A percentile compares a stretch with the other conserved stretches of the same genome.
Evolutionary conservation across 2,113 vertebrate species (phyloP).

Genomic region (Caretta caretta): DNA sequence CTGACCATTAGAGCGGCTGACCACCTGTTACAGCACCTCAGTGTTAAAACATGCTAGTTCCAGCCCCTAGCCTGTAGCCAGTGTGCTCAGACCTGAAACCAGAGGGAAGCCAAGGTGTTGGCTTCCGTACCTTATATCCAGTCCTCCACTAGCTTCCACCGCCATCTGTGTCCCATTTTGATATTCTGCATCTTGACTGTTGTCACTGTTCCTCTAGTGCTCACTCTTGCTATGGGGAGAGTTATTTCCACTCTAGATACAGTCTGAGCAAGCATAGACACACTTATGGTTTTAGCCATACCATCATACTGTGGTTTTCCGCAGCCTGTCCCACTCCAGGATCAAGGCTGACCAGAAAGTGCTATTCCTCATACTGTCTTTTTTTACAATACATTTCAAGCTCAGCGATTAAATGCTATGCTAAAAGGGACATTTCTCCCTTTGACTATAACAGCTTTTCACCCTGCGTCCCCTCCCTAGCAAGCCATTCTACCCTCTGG

Average conservation of each 20-base stretch:
- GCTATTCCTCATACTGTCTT: not conserved
- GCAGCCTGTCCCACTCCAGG: not conserved
- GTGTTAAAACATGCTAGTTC: not conserved
- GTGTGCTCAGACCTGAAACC: not conserved
- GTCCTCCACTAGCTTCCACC: not conserved
- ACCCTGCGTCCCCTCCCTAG: not conserved
- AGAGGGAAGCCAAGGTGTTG: not conserved
- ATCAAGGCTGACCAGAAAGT: not conserved
- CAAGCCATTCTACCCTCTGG: not conserved
- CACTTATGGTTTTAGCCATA: not conserved
- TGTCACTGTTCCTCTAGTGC: not conserved
- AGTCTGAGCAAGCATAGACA: not conserved
- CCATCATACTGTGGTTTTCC: not conserved
- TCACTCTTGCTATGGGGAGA: not conserved
- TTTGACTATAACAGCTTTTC: not conserved
- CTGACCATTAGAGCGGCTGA: not conserved
- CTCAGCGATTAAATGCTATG: not conserved
- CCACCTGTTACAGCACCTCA: not conserved
- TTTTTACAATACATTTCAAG: not conserved
- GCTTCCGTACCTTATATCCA: not conserved
- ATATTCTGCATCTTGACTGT: not conserved
- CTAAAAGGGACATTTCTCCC: not conserved
- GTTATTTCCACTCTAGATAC: not conserved
- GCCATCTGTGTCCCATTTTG: too few species aligned
- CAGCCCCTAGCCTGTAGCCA: not conserved